Conservation (phyloP, 1,140 invertebrate species). For the Zelostemma sp. region DNA sequence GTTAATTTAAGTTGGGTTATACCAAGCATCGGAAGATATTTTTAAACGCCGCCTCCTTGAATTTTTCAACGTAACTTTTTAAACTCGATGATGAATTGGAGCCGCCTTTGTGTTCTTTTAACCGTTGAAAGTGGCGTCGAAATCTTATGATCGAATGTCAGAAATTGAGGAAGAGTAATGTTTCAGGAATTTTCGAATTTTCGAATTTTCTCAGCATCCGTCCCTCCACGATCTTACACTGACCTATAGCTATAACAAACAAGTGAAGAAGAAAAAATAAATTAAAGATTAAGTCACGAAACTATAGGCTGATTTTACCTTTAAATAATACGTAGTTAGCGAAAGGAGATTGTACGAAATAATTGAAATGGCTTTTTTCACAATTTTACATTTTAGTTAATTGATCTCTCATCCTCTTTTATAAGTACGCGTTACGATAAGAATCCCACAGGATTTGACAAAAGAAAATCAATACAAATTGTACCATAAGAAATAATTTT, state of each 20-base stretch:
- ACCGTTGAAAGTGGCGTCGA: no score
- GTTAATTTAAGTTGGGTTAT: no score
- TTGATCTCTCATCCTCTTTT: constrained; percentile 40
- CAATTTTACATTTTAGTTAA: constrained; percentile 26
- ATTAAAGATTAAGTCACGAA: constrained; percentile 38
- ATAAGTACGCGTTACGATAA: constrained; percentile 30
- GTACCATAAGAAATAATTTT: constrained; percentile 52
- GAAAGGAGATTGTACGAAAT: neutral
- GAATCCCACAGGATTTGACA: constrained; percentile 31
- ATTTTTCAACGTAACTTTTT: no score
- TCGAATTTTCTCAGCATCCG: constrained; percentile 28
- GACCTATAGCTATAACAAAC: constrained; percentile 49
- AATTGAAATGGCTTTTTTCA: constrained; percentile 18
- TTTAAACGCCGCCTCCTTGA: no score
- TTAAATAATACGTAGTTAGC: constrained; percentile 48
- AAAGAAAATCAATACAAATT: constrained; percentile 42
- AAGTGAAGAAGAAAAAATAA: constrained; percentile 26
- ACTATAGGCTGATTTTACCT: constrained; percentile 51
- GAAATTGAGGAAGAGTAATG: no score
- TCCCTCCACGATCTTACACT: constrained; percentile 58
- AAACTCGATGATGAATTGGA: no score
- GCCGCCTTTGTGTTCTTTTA: no score
- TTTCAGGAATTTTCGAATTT: no score
- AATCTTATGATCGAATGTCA: no score
- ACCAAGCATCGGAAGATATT: no score